Conservation (phyloP, 37 sponge, comb jelly and placozoan genomes). For the Cliona cf. orientalis region DNA sequence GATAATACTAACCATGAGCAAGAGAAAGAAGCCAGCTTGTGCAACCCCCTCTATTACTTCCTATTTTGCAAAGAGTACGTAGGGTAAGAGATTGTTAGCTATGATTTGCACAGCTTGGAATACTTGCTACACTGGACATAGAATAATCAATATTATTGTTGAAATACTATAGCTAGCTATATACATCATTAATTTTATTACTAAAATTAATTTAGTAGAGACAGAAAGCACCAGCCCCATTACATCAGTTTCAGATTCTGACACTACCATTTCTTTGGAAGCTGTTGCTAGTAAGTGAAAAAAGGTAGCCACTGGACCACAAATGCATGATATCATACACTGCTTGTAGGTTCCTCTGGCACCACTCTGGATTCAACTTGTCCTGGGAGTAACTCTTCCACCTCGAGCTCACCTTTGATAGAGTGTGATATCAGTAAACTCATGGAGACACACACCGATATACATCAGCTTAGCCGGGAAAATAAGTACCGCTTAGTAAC, state of each 20-base stretch:
- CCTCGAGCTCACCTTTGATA: background rate
- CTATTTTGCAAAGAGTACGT: constrained; percentile 1
- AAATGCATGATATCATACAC: background rate
- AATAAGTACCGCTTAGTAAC: constrained; percentile 32
- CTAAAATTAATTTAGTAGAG: background rate
- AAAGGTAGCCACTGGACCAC: background rate
- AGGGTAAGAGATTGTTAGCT: background rate
- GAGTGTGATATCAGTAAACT: constrained; percentile 57
- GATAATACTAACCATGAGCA: background rate
- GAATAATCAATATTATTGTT: no score
- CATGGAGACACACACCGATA: background rate
- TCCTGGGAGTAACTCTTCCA: background rate
- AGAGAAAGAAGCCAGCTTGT: background rate
- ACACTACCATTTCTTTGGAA: background rate
- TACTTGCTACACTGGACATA: no score
- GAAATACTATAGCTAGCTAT: no score
- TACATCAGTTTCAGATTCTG: no score
- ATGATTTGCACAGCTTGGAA: background rate
- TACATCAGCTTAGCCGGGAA: constrained; percentile 25
- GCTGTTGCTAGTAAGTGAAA: background rate
- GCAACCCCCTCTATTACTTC: background rate
- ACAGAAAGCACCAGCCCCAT: background rate
- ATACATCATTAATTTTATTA: no score
- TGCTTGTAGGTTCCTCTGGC: background rate
- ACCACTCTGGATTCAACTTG: background rate